Percentiles rank a stretch among this genome's conserved stretches.
These are phyloP conservation scores for Asarcornis scutulata DNA, from an alignment of 2,113 vertebrate species.

Conservation along the genomic window DNA sequence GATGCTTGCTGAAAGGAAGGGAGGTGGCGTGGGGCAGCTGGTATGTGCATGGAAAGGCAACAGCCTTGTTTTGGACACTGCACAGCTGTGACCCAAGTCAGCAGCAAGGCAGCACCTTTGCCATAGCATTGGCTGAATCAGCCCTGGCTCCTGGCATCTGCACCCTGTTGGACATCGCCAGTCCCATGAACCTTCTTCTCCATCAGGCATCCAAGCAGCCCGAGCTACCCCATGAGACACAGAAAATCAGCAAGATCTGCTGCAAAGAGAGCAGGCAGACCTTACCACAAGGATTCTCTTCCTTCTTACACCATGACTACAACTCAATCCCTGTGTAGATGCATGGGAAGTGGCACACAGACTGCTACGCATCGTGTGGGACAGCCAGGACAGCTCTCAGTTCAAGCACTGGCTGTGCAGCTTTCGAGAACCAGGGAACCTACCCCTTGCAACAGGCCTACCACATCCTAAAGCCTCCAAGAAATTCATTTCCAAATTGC, in stretches of 20 bases:
- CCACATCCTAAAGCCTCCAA: neutral
- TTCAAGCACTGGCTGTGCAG: neutral
- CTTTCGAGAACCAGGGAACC: neutral
- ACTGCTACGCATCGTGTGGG: no score
- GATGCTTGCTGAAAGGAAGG: neutral
- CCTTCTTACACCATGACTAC: neutral
- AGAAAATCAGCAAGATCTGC: neutral
- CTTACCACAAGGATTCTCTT: neutral
- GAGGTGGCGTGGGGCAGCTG: neutral
- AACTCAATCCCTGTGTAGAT: neutral
- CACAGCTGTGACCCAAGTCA: neutral
- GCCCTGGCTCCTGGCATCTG: neutral
- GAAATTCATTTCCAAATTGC: neutral
- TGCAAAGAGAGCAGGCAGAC: neutral
- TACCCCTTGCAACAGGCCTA: neutral
- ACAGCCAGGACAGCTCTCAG: neutral
- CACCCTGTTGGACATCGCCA: neutral
- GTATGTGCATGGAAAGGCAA: neutral
- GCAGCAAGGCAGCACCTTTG: neutral
- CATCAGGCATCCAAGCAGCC: neutral
- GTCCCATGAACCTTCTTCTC: neutral
- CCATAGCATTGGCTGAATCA: neutral
- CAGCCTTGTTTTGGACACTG: neutral
- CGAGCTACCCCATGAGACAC: neutral
- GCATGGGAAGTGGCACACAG: neutral